Conservation (phyloP, 2,113 vertebrate species). For the Lophotis ruficrista region DNA sequence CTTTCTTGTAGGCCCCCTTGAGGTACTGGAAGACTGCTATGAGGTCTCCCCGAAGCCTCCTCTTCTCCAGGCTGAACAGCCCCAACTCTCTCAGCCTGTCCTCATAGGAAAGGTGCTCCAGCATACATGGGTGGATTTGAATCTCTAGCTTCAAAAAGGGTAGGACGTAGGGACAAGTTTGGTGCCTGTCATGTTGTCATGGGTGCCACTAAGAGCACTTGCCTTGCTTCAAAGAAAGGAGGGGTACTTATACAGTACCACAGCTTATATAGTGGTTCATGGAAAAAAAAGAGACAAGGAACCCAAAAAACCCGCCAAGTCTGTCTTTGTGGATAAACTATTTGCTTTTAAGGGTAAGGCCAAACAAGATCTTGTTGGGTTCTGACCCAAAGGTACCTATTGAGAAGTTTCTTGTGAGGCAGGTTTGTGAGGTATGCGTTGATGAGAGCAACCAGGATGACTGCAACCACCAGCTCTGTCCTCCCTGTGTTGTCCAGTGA, state of each 20-base stretch:
- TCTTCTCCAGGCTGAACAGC: too few relatives aligned
- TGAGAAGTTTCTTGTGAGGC: neutral
- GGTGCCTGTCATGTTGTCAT: neutral
- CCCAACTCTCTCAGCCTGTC: too few relatives aligned
- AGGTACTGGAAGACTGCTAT: too few relatives aligned
- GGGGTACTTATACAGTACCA: neutral
- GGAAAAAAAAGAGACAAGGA: neutral
- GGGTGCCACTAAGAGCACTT: neutral
- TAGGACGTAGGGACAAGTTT: neutral
- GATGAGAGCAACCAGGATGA: neutral
- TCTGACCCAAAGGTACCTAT: neutral
- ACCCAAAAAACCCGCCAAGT: rapidly evolving
- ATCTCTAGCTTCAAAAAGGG: constrained; percentile 8
- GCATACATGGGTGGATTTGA: constrained; percentile 11
- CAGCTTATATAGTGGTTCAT: neutral
- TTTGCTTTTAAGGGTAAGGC: neutral
- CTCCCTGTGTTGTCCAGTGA: neutral
- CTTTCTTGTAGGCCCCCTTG: too few relatives aligned
- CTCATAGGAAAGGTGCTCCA: too few relatives aligned
- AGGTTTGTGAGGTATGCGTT: neutral
- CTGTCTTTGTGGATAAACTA: neutral
- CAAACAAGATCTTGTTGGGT: neutral
- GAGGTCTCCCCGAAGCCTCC: too few relatives aligned
- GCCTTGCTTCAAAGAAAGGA: neutral
- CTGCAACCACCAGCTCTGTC: neutral